A percentile compares a stretch with the other conserved stretches of the same genome.
These are phyloP conservation scores for Ophonus ardosiacus DNA, from an alignment of 2,888 invertebrate species.

Conservation along the genomic window DNA sequence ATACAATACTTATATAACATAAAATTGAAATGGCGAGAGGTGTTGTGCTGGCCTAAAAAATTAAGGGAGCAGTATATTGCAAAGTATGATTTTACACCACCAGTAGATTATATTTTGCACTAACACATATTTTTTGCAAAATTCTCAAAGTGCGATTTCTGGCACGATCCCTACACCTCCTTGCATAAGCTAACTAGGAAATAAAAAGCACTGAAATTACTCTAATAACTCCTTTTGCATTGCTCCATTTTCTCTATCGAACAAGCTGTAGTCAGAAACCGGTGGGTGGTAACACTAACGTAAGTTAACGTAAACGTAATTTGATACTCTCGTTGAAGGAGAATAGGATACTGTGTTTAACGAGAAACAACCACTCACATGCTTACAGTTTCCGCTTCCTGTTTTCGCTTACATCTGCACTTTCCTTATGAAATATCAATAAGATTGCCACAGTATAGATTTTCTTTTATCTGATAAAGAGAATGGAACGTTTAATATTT, in stretches of 20 bases:
- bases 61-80: too few relatives aligned
- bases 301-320: slow-evolving; percentile 20
- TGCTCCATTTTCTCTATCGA: neutral
- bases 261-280: neutral
- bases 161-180: too few relatives aligned
- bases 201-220: neutral
- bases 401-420: slow-evolving; percentile 8
- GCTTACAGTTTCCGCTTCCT: slow-evolving; percentile 6
- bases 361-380: slow-evolving; percentile 12
- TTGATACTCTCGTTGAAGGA: neutral
- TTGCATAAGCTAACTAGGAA: too few relatives aligned
- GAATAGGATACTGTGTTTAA: slow-evolving; percentile 17
- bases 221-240: neutral
- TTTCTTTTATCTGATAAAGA: neutral
- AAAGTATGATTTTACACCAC: too few relatives aligned
- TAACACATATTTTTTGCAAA: too few relatives aligned
- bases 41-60: too few relatives aligned
- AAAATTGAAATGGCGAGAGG: too few relatives aligned
- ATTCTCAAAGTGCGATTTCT: too few relatives aligned
- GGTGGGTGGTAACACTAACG: neutral
- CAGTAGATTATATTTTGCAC: too few relatives aligned
- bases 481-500: neutral
- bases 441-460: neutral
- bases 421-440: slow-evolving; percentile 6
- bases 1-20: too few relatives aligned